Evolutionary conservation across 2,113 vertebrate genomes (phyloP), one percentile per base, ranked within the genome.

Genomic region (Galemys pyrenaicus): DNA sequence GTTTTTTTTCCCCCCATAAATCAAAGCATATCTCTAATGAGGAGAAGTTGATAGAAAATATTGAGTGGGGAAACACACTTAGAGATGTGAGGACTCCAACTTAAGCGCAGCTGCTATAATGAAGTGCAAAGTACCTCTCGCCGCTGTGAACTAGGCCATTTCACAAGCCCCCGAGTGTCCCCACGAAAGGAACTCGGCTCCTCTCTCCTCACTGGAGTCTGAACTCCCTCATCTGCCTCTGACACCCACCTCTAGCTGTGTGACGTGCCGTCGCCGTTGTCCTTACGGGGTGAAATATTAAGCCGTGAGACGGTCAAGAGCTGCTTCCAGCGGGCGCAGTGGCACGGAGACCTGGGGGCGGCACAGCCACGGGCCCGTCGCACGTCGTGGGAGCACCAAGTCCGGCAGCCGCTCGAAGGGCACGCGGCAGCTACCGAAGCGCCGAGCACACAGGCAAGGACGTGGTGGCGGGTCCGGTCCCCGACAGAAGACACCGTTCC

Each of bases 331-430:
- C n/a, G n/a, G n/a, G n/a, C n/a, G n/a, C n/a, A n/a, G n/a, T n/a
- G n/a, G n/a, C n/a, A n/a, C n/a, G n/a, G n/a, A n/a, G n/a, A n/a
- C n/a, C n/a, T n/a, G n/a, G n/a, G n/a, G n/a, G n/a, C n/a, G n/a
- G n/a, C n/a, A n/a, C n/a, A n/a, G n/a, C n/a, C n/a, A n/a, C n/a
- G n/a, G n/a, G n/a, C n/a, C n/a, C n/a, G n/a, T n/a, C n/a, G n/a
- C n/a, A n/a, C n/a, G n/a, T n/a, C n/a, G n/a, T 16, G 0, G 1
- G 6, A 49, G 17, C 10, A 8, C 44, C 20, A 30, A 16, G 2
- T 6, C 1, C 0, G 0, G 0, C 1, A 2, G 39, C 39, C 19
- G 51, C 9, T n/a, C 51, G n/a, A 4, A 9, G 16, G 26, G 35
- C 4, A 2, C 26, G 28, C 0, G 17, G 20, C 24, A 19, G 32